These are phyloP conservation scores for Gulo gulo DNA, from an alignment of 2,113 vertebrate genomes.

Conservation along the genomic window DNA sequence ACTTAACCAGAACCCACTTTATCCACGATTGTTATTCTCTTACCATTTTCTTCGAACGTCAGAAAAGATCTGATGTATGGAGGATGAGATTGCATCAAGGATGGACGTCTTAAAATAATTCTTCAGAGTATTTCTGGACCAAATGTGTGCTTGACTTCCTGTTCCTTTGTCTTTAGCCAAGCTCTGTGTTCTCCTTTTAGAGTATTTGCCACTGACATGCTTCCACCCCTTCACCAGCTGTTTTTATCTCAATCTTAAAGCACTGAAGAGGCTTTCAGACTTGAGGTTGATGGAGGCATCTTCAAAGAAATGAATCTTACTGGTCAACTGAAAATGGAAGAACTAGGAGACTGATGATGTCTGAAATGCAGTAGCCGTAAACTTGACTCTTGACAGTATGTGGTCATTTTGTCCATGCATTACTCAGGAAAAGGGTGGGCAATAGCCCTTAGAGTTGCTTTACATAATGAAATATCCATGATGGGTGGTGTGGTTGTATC, in stretches of 20 bases:
- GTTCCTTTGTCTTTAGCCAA: constrained; percentile 6
- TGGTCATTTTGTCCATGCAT: neutral
- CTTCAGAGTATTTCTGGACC: constrained; percentile 18
- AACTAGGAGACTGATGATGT: neutral
- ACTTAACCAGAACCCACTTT: neutral
- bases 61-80: neutral
- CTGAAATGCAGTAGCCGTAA: neutral
- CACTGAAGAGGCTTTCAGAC: neutral
- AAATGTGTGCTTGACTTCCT: neutral
- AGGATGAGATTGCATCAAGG: neutral
- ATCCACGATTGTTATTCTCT: neutral
- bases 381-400: neutral
- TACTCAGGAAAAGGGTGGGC: neutral
- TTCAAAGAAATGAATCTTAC: neutral
- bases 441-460: neutral
- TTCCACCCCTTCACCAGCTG: constrained; percentile 61
- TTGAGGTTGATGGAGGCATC: neutral
- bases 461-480: neutral
- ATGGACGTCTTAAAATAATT: constrained; percentile 9
- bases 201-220: neutral
- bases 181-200: constrained; percentile 14
- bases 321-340: neutral
- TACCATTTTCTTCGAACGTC: neutral
- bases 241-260: neutral
- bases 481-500: neutral